These are phyloP conservation scores for Arothron firmamentum DNA, from an alignment of 2,113 vertebrate species.

Conservation along the genomic window DNA sequence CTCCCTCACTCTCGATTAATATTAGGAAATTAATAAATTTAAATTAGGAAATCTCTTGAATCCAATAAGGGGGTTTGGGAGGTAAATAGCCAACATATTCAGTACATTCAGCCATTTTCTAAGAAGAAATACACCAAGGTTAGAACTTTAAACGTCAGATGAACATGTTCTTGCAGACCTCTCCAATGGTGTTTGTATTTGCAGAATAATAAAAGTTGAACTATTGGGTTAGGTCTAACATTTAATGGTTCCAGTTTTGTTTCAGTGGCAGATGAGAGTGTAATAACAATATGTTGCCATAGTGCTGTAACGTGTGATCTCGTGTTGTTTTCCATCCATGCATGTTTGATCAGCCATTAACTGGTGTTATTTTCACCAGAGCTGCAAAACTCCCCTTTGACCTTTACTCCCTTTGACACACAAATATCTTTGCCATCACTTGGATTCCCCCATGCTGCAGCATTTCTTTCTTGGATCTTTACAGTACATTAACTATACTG, in stretches of 20 bases:
- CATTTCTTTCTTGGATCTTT: no score
- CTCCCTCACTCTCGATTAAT: no score
- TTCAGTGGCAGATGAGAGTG: slow-evolving; percentile 6
- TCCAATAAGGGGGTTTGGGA: no score
- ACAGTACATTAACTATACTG: no score
- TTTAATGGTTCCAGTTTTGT: slow-evolving; percentile 25
- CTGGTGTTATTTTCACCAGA: slow-evolving; percentile 34
- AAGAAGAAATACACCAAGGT: no score
- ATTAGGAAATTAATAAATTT: no score
- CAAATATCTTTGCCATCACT: slow-evolving; percentile 51
- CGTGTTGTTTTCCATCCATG: slow-evolving; percentile 1
- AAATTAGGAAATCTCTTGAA: no score
- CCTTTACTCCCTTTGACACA: slow-evolving; percentile 36
- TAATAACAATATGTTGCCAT: not conserved
- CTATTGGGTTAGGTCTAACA: not conserved
- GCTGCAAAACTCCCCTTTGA: slow-evolving; percentile 40
- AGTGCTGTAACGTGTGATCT: slow-evolving; percentile 6
- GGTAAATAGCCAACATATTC: no score
- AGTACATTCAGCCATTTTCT: no score
- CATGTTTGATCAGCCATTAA: slow-evolving; percentile 19
- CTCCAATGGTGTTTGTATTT: not conserved
- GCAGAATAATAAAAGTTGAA: not conserved
- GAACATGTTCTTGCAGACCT: no score
- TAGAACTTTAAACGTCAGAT: no score
- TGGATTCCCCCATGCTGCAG: slow-evolving; percentile 37